A percentile compares a stretch with the other conserved stretches of the same genome.
These are phyloP conservation scores for Ptychobarbus kaznakovi DNA, from an alignment of 2,797 vertebrate species.

Conservation along the genomic window DNA sequence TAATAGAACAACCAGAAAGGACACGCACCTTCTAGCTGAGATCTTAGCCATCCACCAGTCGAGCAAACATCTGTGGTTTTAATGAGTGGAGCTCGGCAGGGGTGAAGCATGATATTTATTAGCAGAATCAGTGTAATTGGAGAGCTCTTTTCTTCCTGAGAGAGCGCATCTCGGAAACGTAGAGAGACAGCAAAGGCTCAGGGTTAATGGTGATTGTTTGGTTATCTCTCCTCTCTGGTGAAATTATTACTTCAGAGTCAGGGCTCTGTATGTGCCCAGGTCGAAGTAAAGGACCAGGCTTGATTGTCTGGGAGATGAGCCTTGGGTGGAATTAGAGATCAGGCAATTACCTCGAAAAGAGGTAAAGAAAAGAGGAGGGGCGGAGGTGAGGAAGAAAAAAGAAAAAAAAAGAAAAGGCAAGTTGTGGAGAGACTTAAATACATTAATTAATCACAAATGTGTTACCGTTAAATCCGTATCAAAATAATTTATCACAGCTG, in stretches of 20 bases:
- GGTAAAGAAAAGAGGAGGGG: neutral
- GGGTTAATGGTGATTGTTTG: slow-evolving; percentile 55
- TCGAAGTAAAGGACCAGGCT: slow-evolving; percentile 34
- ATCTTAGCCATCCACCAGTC: slow-evolving; percentile 27
- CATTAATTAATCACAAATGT: neutral
- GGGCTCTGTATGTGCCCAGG: slow-evolving; percentile 44
- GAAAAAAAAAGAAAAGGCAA: slow-evolving; percentile 21
- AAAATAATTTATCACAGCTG: neutral
- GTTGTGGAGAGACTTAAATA: slow-evolving; percentile 28
- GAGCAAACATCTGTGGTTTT: slow-evolving; percentile 50
- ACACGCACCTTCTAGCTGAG: slow-evolving; percentile 16
- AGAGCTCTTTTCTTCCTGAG: slow-evolving; percentile 38
- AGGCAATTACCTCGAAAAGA: slow-evolving; percentile 25
- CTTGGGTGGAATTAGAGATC: slow-evolving; percentile 56
- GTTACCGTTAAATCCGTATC: slow-evolving; percentile 8
- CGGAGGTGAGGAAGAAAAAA: neutral
- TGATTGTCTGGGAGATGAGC: slow-evolving; percentile 62
- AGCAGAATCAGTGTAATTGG: slow-evolving; percentile 52
- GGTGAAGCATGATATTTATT: slow-evolving; percentile 47
- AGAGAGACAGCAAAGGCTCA: slow-evolving; percentile 29
- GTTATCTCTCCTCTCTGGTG: slow-evolving; percentile 58
- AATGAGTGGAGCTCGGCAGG: slow-evolving; percentile 42
- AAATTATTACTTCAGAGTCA: slow-evolving; percentile 61
- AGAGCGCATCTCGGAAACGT: slow-evolving; percentile 20
- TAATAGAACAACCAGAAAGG: slow-evolving; percentile 12